Base-by-base conservation (phyloP, 2,888 invertebrate genomes). In the Megaustenia siamemsis region DNA sequence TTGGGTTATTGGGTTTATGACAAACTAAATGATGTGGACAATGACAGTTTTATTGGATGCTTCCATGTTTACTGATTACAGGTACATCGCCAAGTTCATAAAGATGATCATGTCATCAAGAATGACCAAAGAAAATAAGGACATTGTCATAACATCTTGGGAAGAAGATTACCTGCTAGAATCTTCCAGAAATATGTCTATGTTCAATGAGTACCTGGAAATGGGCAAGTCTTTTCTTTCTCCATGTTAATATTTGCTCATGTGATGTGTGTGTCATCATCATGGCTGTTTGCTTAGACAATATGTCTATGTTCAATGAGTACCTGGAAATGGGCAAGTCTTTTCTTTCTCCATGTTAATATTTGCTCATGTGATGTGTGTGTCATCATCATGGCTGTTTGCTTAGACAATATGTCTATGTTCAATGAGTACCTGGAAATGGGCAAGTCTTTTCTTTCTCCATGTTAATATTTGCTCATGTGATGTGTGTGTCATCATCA, bases 371-470 rank as follows among this genome's bases (percentile, higher is more conserved):
- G n/a, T n/a, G n/a, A n/a, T n/a, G n/a, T n/a, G n/a, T n/a, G n/a
- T n/a, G n/a, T n/a, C n/a, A n/a, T n/a, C n/a, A n/a, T n/a, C n/a
- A n/a, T n/a, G n/a, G n/a, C n/a, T n/a, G n/a, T n/a, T n/a, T n/a
- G n/a, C n/a, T n/a, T 97, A 95, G 97, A 97, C 5, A 96, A 97
- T 66, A 96, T 97, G 93, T 97, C 97, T 88, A 95, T 99, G 80
- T 99, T 99, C 94, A 97, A 97, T 0, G 99, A 99, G 95, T 99
- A 99, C 94, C 95, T 99, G 88, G 99, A 99, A 95, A 99, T 99
- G 98, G 97, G 98, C 97, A 94, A 95, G 96, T 91, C 38, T 78
- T 12, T 32, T 21, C 45, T 81, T 32, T 28, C n/a, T n/a, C n/a
- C n/a, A n/a, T n/a, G n/a, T n/a, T n/a, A n/a, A n/a, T n/a, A n/a